Conservation (phyloP, 2,113 vertebrate genomes). For the Catharus bicknelli region DNA sequence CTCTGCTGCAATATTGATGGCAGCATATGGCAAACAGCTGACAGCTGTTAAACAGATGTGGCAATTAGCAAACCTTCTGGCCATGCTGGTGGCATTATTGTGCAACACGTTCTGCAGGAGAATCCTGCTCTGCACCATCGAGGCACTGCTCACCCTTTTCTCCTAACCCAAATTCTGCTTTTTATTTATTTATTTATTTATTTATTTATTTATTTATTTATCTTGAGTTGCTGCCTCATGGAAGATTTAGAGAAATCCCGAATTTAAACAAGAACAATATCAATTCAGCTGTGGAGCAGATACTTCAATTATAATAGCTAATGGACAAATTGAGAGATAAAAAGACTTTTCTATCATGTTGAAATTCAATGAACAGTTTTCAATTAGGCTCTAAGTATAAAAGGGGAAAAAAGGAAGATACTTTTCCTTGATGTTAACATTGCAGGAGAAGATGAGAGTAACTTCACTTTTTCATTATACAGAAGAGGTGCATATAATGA, state of each 20-base stretch:
- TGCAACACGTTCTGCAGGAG: constrained; percentile 72
- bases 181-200: neutral
- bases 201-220: too few relatives aligned
- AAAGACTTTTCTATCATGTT: constrained; percentile 82
- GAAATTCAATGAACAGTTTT: constrained; percentile 86
- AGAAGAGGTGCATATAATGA: constrained; percentile 81
- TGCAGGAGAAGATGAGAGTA: constrained; percentile 80
- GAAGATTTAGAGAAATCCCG: constrained; percentile 75
- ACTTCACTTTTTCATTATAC: constrained; percentile 79
- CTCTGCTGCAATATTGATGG: constrained; percentile 78
- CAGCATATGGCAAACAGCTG: constrained; percentile 81
- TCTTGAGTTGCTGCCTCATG: constrained; percentile 60
- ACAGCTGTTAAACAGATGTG: constrained; percentile 84
- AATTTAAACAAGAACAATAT: constrained; percentile 82
- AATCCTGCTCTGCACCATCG: constrained; percentile 63
- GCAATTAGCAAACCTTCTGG: constrained; percentile 88
- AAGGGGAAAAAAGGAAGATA: constrained; percentile 73
- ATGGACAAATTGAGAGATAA: constrained; percentile 87
- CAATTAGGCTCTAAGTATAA: constrained; percentile 82
- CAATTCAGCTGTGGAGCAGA: constrained; percentile 77
- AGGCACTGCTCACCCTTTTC: neutral
- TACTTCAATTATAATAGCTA: constrained; percentile 83
- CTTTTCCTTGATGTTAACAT: constrained; percentile 84
- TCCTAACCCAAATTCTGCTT: neutral
- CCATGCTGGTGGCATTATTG: constrained; percentile 71